Percentiles rank a stretch among this genome's conserved stretches.
These are phyloP conservation scores for Folsomia manolachei DNA, from an alignment of 2,888 invertebrate genomes.

Conservation along the genomic window DNA sequence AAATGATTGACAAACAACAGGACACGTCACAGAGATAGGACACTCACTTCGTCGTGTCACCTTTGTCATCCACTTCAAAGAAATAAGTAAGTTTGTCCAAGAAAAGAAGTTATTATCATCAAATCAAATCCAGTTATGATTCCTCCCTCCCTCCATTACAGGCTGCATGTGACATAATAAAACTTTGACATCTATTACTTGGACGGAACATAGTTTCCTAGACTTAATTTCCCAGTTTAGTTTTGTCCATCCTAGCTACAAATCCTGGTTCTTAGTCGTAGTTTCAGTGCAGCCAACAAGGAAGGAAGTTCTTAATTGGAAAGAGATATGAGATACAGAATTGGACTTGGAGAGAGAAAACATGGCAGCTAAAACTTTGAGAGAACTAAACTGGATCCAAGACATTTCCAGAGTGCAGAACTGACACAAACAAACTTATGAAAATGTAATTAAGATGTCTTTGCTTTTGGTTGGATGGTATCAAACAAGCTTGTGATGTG, in stretches of 20 bases:
- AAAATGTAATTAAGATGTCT: background rate
- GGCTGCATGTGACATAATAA: background rate
- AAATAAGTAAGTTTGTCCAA: background rate
- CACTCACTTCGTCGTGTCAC: background rate
- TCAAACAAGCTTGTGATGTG: no score
- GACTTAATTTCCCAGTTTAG: no score
- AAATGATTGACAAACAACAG: no score
- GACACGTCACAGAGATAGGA: background rate
- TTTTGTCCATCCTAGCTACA: no score
- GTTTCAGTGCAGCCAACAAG: no score
- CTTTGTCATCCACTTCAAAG: background rate
- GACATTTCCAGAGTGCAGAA: no score
- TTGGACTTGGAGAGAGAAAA: background rate
- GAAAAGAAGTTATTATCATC: background rate
- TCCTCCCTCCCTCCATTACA: no score
- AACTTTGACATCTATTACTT: background rate
- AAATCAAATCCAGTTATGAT: background rate
- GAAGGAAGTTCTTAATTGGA: background rate
- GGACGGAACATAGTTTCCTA: background rate
- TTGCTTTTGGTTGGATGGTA: no score
- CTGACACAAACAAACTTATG: background rate
- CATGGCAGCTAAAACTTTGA: background rate
- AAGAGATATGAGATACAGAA: background rate
- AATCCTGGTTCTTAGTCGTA: no score
- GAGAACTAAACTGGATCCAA: background rate